phyloP scores from a whole-genome alignment of 1,140 invertebrate genomes.

The Condylostylus longicornis region DNA sequence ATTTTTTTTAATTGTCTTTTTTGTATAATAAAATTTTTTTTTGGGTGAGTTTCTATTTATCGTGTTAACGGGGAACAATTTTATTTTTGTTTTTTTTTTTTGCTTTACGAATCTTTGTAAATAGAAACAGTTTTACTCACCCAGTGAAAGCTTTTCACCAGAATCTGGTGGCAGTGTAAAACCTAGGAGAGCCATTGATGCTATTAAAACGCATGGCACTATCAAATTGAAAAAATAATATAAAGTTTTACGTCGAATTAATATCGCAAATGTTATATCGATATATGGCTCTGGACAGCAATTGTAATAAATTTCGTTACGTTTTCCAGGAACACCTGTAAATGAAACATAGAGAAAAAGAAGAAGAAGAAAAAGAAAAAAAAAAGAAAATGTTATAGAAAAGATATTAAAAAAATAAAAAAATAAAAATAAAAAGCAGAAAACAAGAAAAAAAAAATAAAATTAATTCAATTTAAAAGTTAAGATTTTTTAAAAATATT shows the following conservation, averaged over 20 bases:
- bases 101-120: background rate
- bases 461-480: too few species aligned
- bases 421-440: slow-evolving; percentile 10
- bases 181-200: slow-evolving; percentile 94
- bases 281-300: slow-evolving; percentile 94
- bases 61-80: too few species aligned
- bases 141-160: slow-evolving; percentile 97
- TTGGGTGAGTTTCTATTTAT: too few species aligned
- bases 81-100: background rate
- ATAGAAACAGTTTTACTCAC: slow-evolving; percentile 37
- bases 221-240: slow-evolving; percentile 99
- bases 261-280: slow-evolving; percentile 95
- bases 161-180: slow-evolving; percentile 98
- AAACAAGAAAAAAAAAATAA: too few species aligned
- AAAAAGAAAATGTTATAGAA: background rate
- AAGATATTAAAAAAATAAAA: background rate
- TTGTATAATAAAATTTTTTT: background rate
- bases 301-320: slow-evolving; percentile 84
- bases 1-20: background rate
- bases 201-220: slow-evolving; percentile 97
- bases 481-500: background rate
- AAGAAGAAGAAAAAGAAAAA: background rate
- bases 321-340: slow-evolving; percentile 78
- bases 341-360: slow-evolving; percentile 1
- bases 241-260: slow-evolving; percentile 91